Evolutionary conservation across 2,113 vertebrate species (phyloP).

Genomic region (mouse (Mus musculus)): GRCm39 chr7:118589501-118590000

Average conservation of each 20-base stretch:
- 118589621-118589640: slow-evolving; percentile 2
- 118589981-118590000: neutral
- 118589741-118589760: slow-evolving; percentile 61
- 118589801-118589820: neutral
- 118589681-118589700: slow-evolving; percentile 19
- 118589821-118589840: neutral
- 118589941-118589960: neutral
- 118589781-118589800: neutral
- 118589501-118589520: neutral
- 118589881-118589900: neutral
- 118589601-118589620: slow-evolving; percentile 1
- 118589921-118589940: slow-evolving; percentile 12
- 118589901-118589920: slow-evolving; percentile 47
- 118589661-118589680: slow-evolving; percentile 53
- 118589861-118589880: slow-evolving; percentile 8
- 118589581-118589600: slow-evolving; percentile 50
- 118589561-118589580: neutral
- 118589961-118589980: too few relatives aligned
- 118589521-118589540: neutral
- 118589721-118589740: slow-evolving; percentile 63
- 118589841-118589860: neutral
- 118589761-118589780: slow-evolving; percentile 27
- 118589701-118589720: slow-evolving; percentile 63
- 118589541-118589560: neutral
- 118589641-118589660: neutral